phyloP scores from a whole-genome alignment of 2,888 invertebrate genomes.

The Sarcophaga rosellei region DNA sequence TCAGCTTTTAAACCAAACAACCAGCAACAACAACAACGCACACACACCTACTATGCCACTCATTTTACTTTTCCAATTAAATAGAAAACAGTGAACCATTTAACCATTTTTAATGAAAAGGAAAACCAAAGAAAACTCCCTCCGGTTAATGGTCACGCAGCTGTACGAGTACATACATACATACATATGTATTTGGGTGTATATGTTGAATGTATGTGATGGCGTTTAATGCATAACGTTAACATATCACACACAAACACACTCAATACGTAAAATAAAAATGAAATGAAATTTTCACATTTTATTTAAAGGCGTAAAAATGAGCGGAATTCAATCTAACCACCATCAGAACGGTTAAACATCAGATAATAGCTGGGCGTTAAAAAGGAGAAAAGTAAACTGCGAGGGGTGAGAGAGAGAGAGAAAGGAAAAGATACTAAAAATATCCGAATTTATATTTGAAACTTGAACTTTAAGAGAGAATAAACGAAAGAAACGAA shows the following conservation, averaged over 20 bases:
- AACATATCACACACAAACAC: not conserved
- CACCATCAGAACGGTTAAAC: constrained; percentile 14
- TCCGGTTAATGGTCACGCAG: constrained; percentile 22
- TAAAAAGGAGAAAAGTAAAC: too few relatives aligned
- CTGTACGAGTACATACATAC: not conserved
- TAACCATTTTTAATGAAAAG: not conserved
- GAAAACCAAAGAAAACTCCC: constrained; percentile 10
- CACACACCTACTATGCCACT: not conserved
- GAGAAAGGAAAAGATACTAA: not conserved
- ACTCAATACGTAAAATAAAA: not conserved
- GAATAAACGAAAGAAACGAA: not conserved
- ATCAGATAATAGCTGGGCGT: not conserved
- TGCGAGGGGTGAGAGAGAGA: too few relatives aligned
- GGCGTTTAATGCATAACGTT: not conserved
- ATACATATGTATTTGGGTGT: too few relatives aligned
- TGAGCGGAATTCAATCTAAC: constrained; percentile 15
- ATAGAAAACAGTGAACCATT: not conserved
- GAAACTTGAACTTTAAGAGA: not conserved
- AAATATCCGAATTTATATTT: not conserved
- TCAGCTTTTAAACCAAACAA: not conserved
- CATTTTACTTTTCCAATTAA: not conserved
- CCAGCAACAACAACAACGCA: not conserved
- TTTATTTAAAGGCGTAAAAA: constrained; percentile 18
- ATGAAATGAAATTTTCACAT: constrained; percentile 7
- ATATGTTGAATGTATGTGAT: not conserved